Percentiles rank a stretch among this genome's conserved stretches.
Evolutionary conservation across 35 echinoderm and acorn worm species (phyloP).

Genomic region (Ptychodera flava): DNA sequence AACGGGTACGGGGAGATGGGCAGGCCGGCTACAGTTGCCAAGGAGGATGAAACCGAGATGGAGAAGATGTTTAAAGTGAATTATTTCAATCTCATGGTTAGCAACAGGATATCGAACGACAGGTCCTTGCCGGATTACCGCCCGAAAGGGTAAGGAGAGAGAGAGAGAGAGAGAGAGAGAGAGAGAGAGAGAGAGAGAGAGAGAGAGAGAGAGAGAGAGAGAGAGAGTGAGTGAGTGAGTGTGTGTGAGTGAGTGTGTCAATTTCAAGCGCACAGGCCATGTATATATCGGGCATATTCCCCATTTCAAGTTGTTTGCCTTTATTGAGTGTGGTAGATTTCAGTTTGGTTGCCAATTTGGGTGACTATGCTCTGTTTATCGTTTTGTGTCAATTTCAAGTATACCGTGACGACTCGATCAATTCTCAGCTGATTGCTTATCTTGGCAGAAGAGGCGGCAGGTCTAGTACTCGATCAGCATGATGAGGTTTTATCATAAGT

Average conservation of each 20-base stretch:
- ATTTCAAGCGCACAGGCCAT: too few species aligned
- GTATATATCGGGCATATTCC: too few species aligned
- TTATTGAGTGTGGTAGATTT: too few species aligned
- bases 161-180: neutral
- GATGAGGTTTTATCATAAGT: too few species aligned
- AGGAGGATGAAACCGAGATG: slow-evolving; percentile 57
- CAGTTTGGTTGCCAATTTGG: too few species aligned
- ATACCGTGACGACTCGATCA: too few species aligned
- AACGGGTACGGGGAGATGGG: slow-evolving; percentile 85
- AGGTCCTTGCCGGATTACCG: slow-evolving; percentile 81
- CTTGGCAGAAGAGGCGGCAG: too few species aligned
- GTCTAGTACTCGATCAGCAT: too few species aligned
- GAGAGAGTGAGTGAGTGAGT: neutral
- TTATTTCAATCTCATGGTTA: slow-evolving; percentile 92
- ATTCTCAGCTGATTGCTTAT: too few species aligned
- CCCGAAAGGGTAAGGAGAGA: slow-evolving; percentile 72
- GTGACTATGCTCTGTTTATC: too few species aligned
- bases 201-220: neutral
- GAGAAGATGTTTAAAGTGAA: slow-evolving; percentile 88
- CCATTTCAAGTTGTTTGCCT: too few species aligned
- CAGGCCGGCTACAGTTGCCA: slow-evolving; percentile 75
- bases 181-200: neutral
- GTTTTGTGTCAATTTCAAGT: too few species aligned
- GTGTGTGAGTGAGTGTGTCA: neutral
- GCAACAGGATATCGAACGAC: slow-evolving; percentile 87